Base-by-base conservation (phyloP, 2,113 vertebrate species). In the Hippocampus mohnikei region DNA sequence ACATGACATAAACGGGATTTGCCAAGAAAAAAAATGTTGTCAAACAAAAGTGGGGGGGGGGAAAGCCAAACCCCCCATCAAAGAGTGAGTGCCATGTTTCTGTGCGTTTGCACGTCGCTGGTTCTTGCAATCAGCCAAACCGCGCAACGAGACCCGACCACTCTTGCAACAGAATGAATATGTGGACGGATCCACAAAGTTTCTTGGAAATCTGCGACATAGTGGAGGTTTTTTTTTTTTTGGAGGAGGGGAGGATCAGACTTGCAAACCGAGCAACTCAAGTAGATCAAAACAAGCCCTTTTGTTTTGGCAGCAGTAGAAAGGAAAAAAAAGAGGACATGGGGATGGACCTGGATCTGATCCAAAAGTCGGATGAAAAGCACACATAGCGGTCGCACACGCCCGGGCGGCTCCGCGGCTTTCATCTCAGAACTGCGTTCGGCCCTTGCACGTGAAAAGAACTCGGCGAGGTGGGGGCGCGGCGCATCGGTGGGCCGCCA, bases 321-420 rank as follows among this genome's bases (percentile, higher is more conserved):
- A 55, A 62, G 50, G n/a, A n/a, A 37, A 37, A 60, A 60, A 50
- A 55, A 68, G 29, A 78, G 82, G 73, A 81, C 69, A 80, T 78
- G 33, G 81, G 61, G 78, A 75, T 66, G 74, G 70, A 80, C 64
- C 61, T 88, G 81, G 81, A 81, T 77, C 37, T 13, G 2, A 44
- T 84, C 84, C 82, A 50, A 29, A 82, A 83, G 60, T 74, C 72
- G 75, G 79, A 84, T 78, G 60, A 85, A 80, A 84, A 82, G 74
- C 44, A 50, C 48, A 50, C 48, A 50, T 20, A 50, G 40, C 74
- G 66, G 85, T 82, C 79, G 77, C 83, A 81, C 80, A 84, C 80
- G 81, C 72, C 46, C 73, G n/a, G n/a, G n/a, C n/a, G 66, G 68
- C 70, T 10, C 9, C 29, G 15, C 65, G 61, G 69, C 83, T 86